Base-by-base conservation (phyloP, 1,140 invertebrate genomes). In the Nomia melanderi region DNA sequence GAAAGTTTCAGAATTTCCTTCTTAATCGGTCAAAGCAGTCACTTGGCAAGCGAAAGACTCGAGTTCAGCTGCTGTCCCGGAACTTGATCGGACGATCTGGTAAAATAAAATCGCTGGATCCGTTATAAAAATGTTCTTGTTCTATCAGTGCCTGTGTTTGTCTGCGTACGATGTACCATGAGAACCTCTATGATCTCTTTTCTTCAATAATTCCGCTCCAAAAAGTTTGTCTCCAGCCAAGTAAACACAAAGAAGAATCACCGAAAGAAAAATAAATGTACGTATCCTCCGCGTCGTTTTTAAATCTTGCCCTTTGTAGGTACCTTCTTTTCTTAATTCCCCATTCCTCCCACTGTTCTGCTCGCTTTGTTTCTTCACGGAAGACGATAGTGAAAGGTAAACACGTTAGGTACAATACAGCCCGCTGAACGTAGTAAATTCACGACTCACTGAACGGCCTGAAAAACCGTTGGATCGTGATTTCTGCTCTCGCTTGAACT, bases 201-300 rank as follows among this genome's bases (percentile, higher is more conserved):
- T 33, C 23, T 7, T 8, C 47, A 47, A 54, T 54, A 64, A 73
- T 73, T 73, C 59, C 33, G 33, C 59, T 53, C 17, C 44, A 23
- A 5, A 23, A 25, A 64, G 31, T 31, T 27, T 44, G 29, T 44
- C 63, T 60, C 36, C n/a, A 25, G 20, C 20, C 59, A 63, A n/a
- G 31, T 29, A 50, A 63, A 50, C 36, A 63, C 54, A 2, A 14
- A 31, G 39, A 27, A n/a, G 53, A 11, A 66, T 36, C 47, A n/a
- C 12, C 27, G 27, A 47, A 56, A 25, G 39, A 54, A 65, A 59
- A 60, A 23, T 57, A 12, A 56, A 56, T 62, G 1, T 0, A 12
- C n/a, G 14, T 20, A 14, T 12, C n/a, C 50, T n/a, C 12, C 41
- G 11, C 5, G 9, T 17, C n/a, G 2, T 29, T 47, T 73, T 29